Evolutionary conservation across 2,113 vertebrate species (phyloP), one percentile per base, ranked within the genome.

Genomic region (Lepidothrix coronata): DNA sequence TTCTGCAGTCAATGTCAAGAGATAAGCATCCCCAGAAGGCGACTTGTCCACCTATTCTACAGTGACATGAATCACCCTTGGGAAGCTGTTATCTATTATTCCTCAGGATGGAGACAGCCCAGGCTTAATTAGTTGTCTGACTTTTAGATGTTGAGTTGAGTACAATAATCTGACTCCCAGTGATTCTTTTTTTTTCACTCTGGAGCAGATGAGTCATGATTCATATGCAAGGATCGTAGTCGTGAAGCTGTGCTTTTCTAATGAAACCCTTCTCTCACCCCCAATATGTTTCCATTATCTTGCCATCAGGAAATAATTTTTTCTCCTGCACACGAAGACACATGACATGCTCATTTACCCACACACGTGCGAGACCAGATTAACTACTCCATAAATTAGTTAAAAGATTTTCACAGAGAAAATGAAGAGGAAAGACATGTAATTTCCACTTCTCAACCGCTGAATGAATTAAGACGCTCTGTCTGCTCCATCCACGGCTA

Each of bases 311-410:
- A 93, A 92, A 93, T 89, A 66, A 80, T 93, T 94, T 85, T 88
- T 88, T 9, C 90, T 77, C 51, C n/a, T 11, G 52, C 57, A 55
- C 16, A 28, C 0, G 8, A 76, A 74, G 95, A 88, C 75, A 77
- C 79, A 58, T 21, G 93, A 90, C 66, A 33, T 44, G 83, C 92
- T 96, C 95, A 92, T 91, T 95, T 85, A 92, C 91, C 77, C 14
- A 10, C 90, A 76, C 81, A 66, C 55, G 11, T 41, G 85, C 6
- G 0, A 88, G 91, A 71, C 61, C 68, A 94, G 85, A 93, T 86
- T 88, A 96, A 94, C 76, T 71, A 86, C 92, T 95, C 85, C 72
- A 90, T 96, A 92, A 97, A 96, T 95, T 95, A 96, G 88, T 94
- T 80, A 96, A 51, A 90, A 96, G 93, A 73, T 95, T 96, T 94